Evolutionary conservation across 2,113 vertebrate species (phyloP), one percentile per base, ranked within the genome.

Genomic region (Camelus bactrianus): DNA sequence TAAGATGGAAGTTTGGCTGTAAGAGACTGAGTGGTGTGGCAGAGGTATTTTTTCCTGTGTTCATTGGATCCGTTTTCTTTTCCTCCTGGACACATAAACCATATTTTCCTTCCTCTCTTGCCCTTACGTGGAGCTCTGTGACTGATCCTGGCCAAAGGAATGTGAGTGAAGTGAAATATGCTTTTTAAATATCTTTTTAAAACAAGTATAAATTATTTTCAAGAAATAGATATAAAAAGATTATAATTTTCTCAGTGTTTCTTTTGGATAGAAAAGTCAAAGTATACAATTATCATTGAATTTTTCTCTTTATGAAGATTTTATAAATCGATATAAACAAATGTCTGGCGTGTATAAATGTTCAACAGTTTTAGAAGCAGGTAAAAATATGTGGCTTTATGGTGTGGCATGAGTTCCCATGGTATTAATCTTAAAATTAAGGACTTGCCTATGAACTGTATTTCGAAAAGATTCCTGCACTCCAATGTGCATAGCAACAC

Each of bases 391-490:
- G 17, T 72, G 75, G 70, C 54, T 91, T 97, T 75, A 84, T 75
- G 32, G 87, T 79, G 70, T 97, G 84, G 64, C 70, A 95, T 95
- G 94, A 95, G 10, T 95, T 96, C 95, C 50, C 50, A 92, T 94
- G 91, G 81, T 75, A 94, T 95, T 93, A 95, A 88, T 72, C 48
- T 42, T 42, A 42, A 42, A 42, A 42, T 42, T 81, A 77, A 94
- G 87, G 30, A 91, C 60, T 95, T 56, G 38, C 67, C 93, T 89
- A 94, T 94, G 96, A 97, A 95, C 95, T 92, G 73, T 42, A 42
- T 42, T 42, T 42, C 38, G 5, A 42, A 42, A 42, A 42, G 38
- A 42, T 42, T 42, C 38, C 38, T 42, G 38, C 38, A 42, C 38
- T 5, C 38, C 38, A 42, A 42, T 42, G 38, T 42, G 4, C 38